These are phyloP conservation scores for Archips crataeganus DNA, from an alignment of 2,888 invertebrate species.

Conservation along the genomic window DNA sequence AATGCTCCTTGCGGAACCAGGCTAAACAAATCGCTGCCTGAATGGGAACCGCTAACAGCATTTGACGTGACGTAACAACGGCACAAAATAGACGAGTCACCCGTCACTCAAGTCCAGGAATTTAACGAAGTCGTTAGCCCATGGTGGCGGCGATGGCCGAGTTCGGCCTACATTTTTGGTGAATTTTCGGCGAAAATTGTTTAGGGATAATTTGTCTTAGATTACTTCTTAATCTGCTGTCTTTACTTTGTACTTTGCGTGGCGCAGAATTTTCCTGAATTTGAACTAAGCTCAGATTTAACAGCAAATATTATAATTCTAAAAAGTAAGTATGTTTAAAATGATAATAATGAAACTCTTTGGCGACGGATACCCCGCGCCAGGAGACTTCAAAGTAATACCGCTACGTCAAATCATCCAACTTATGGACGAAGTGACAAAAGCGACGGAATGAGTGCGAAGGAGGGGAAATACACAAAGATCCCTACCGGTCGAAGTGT, in stretches of 20 bases:
- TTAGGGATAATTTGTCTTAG: neutral
- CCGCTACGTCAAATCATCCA: too few relatives aligned
- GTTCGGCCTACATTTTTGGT: constrained; percentile 14
- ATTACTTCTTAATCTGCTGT: neutral
- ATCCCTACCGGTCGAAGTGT: too few relatives aligned
- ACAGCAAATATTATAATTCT: too few relatives aligned
- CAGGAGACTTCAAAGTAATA: too few relatives aligned
- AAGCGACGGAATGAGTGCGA: too few relatives aligned
- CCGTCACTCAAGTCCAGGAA: constrained; percentile 34
- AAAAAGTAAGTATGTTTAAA: too few relatives aligned
- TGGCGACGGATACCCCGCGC: too few relatives aligned
- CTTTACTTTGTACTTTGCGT: neutral
- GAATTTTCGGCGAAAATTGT: constrained; percentile 6
- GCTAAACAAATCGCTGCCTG: constrained; percentile 10
- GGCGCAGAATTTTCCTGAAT: too few relatives aligned
- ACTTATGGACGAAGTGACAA: too few relatives aligned
- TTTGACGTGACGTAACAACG: constrained; percentile 24
- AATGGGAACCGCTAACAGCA: constrained; percentile 21
- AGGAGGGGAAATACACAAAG: too few relatives aligned
- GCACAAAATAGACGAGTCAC: constrained; percentile 34
- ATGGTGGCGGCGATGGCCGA: neutral
- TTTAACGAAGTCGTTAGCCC: constrained; percentile 41
- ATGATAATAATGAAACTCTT: too few relatives aligned
- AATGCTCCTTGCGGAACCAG: constrained; percentile 5
- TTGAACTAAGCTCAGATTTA: too few relatives aligned